These are phyloP conservation scores for Anomalospiza imberbis DNA, from an alignment of 2,797 vertebrate species.

Conservation along the genomic window DNA sequence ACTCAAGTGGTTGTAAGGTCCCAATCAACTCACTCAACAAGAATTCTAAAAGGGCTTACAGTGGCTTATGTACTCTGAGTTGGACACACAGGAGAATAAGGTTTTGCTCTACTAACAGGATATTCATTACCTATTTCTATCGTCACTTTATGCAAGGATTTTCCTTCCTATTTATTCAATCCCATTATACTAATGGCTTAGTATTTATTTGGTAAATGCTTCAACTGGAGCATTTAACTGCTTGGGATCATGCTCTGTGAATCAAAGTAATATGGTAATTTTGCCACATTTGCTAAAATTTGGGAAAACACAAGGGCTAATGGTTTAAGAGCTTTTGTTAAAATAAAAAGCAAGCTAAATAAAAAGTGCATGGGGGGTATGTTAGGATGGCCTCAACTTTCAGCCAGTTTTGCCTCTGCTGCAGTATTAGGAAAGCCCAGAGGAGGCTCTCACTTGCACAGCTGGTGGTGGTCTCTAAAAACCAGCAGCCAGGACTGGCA, in stretches of 20 bases:
- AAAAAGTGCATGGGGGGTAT: background rate
- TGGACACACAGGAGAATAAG: background rate
- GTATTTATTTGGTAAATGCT: background rate
- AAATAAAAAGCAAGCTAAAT: background rate
- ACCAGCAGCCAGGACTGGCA: background rate
- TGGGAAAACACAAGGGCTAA: background rate
- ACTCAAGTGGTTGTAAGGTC: background rate
- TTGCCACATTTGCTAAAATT: background rate
- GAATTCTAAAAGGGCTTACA: background rate
- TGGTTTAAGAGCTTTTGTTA: background rate
- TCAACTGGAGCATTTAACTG: background rate
- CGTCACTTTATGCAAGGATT: background rate
- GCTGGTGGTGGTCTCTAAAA: background rate
- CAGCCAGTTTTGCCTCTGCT: background rate
- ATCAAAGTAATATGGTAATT: background rate
- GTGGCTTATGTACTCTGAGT: background rate
- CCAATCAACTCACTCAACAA: accelerated
- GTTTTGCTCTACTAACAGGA: background rate
- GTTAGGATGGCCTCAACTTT: accelerated
- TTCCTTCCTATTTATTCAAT: background rate
- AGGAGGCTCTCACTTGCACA: background rate
- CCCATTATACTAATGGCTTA: background rate
- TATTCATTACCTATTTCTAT: background rate
- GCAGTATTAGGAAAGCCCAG: background rate
- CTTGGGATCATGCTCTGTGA: background rate